A percentile compares a stretch with the other conserved stretches of the same genome.
Evolutionary conservation across 1,140 invertebrate species (phyloP).

Genomic region (Drosophila equinoxialis): DNA sequence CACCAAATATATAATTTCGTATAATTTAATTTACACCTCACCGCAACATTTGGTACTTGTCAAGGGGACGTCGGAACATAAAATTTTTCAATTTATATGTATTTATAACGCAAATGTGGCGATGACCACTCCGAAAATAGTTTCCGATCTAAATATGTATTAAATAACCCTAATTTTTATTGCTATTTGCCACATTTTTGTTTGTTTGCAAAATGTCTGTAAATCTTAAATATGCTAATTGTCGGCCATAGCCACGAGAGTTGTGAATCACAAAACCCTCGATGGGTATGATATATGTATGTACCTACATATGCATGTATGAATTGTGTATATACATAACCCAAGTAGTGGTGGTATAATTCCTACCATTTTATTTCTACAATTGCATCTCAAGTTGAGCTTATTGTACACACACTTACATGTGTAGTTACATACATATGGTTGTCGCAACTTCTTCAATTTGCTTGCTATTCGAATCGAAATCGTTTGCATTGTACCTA

Average conservation of each 20-base stretch:
- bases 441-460: background rate
- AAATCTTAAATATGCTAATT: constrained; percentile 4
- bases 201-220: constrained; percentile 3
- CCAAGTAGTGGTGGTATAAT: no score
- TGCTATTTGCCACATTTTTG: background rate
- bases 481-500: constrained; percentile 6
- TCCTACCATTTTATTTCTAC: no score
- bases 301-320: no score
- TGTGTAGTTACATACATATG: background rate
- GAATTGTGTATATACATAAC: no score
- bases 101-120: constrained; percentile 16
- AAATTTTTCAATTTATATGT: constrained; percentile 8
- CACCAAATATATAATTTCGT: constrained; percentile 27
- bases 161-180: constrained; percentile 1
- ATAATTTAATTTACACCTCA: constrained; percentile 44
- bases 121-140: constrained; percentile 7
- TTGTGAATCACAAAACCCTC: background rate
- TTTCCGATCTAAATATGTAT: constrained; percentile 11
- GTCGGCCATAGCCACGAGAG: background rate
- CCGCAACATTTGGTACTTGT: constrained; percentile 11
- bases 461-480: constrained; percentile 11
- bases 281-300: background rate
- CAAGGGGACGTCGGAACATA: background rate
- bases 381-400: background rate
- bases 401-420: background rate